Base-by-base conservation (phyloP, 2,888 invertebrate genomes). In the Leptopilina drosophilae region DNA sequence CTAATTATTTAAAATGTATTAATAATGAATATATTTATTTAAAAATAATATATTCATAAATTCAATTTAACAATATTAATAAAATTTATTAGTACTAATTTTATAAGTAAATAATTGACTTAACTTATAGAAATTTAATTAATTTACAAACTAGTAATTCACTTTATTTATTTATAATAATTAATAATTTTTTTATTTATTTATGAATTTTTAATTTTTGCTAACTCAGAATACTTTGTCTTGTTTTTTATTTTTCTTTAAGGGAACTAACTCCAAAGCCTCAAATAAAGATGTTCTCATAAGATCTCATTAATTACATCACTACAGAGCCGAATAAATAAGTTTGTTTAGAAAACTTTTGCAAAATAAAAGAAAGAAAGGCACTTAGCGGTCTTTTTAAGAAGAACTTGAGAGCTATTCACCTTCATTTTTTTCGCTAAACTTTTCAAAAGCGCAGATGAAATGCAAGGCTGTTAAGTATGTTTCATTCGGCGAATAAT, bases 401-500 rank as follows among this genome's bases (percentile, higher is more conserved):
- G 11, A 73, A 69, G n/a, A 56, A 14, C 14, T 69, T 33, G 5
- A 42, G 5, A 26, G 5, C 56, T 73, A 53, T 53, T 73, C 73
- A 73, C 73, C 56, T 73, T 20, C 14, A 53, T 53, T 12, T 53
- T 53, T 33, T 42, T 42, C 7, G 7, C 8, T 1, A 6, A 11
- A 73, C 33, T n/a, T 33, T 73, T 56, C 26, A 26, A 73, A 73
- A 73, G 73, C 73, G 53, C 33, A 33, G n/a, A 56, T 73, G 9
- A 73, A 56, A 53, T 73, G 53, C 33, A 26, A 56, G 73, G 33
- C 53, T 73, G 73, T 73, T 56, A 56, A 73, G 73, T 77, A 76
- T 76, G 69, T 78, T 67, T 80, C 80, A 78, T 80, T 80, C 77
- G 73, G 73, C 80, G 78, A 78, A 78, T 80, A 69, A 75, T 78